Conservation (phyloP, 30 jellyfish, hydroid and myxozoan genomes). For the Pelagia noctiluca region DNA sequence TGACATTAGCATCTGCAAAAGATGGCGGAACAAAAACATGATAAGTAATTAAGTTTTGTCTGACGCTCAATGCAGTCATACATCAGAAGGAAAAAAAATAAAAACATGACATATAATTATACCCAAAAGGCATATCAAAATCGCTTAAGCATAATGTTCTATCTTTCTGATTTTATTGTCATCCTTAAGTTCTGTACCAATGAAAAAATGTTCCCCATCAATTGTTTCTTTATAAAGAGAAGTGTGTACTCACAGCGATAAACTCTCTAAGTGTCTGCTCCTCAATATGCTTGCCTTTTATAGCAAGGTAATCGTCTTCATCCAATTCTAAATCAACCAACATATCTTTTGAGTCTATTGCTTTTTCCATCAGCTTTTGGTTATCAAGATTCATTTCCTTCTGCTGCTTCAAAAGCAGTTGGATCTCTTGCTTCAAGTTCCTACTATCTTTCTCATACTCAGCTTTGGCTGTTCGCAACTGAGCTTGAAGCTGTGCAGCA, state of each 20-base stretch:
- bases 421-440: conserved; percentile 59
- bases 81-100: too few relatives aligned
- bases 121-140: too few relatives aligned
- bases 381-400: conserved; percentile 29
- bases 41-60: too few relatives aligned
- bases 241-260: conserved; percentile 77
- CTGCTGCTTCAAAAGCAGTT: conserved; percentile 41
- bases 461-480: conserved; percentile 27
- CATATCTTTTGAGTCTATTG: conserved; percentile 36
- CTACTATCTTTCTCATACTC: conserved; percentile 42
- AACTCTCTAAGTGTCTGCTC: conserved; percentile 71
- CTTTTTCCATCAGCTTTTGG: conserved; percentile 40
- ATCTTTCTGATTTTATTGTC: too few relatives aligned
- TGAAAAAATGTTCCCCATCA: background rate
- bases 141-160: too few relatives aligned
- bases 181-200: too few relatives aligned
- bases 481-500: conserved; percentile 65
- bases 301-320: conserved; percentile 69
- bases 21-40: too few relatives aligned
- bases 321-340: conserved; percentile 43
- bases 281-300: conserved; percentile 68
- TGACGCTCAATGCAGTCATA: too few relatives aligned
- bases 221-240: background rate
- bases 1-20: too few relatives aligned
- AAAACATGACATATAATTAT: too few relatives aligned